phyloP scores from a whole-genome alignment of 2,797 vertebrate species.

The Alauda arvensis region DNA sequence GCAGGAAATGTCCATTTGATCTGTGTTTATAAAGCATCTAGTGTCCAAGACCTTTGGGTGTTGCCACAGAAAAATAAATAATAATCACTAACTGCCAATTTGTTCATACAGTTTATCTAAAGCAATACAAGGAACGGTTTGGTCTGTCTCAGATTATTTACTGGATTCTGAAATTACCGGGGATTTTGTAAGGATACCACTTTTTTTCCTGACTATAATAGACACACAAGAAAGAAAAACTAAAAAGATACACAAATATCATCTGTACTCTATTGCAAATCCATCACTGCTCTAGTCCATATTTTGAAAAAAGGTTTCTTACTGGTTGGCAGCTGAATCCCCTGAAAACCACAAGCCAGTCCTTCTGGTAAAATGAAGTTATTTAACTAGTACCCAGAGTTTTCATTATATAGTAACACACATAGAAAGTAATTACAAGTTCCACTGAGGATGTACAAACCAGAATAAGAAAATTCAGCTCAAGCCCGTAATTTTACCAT shows the following conservation, averaged over 20 bases:
- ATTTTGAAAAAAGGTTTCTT: neutral
- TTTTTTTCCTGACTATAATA: neutral
- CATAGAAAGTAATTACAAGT: neutral
- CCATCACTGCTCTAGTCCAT: neutral
- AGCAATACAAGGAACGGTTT: neutral
- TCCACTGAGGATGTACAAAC: neutral
- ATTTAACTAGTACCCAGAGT: neutral
- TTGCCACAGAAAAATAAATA: slow-evolving; percentile 15
- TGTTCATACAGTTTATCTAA: neutral
- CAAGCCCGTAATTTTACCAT: neutral
- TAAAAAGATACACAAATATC: neutral
- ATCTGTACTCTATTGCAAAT: neutral
- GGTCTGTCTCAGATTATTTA: neutral
- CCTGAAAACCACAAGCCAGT: neutral
- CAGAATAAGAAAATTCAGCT: neutral
- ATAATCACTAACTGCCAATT: slow-evolving; percentile 17
- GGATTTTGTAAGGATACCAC: neutral
- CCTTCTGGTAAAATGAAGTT: neutral
- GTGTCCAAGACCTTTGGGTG: neutral
- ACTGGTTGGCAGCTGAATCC: neutral
- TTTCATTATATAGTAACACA: neutral
- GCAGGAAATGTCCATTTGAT: neutral
- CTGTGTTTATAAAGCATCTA: neutral
- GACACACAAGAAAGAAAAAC: neutral
- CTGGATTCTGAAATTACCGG: neutral